Evolutionary conservation across 1,140 invertebrate genomes (phyloP), one percentile per base, ranked within the genome.

Genomic region (Diachasmimorpha longicaudata): DNA sequence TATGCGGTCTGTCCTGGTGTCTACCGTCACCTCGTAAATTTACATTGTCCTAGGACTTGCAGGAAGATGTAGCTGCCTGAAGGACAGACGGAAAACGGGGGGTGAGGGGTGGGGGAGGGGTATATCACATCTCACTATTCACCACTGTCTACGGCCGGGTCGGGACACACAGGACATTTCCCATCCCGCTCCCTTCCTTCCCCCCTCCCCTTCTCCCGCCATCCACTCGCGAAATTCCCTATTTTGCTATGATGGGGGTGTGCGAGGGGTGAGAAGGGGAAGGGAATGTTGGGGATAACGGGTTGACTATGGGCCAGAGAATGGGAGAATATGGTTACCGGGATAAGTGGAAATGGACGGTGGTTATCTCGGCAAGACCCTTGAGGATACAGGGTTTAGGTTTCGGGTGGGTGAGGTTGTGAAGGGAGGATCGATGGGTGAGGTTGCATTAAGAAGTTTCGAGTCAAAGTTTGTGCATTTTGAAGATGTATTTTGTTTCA

Each of bases 11-110:
- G 77, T 78, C 73, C 63, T 46, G 44, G 69, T 70, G 73, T 78
- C 77, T 78, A 72, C 68, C 70, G 73, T 66, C 77, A 78, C 77
- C 77, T 78, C 77, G 77, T 78, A 78, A 78, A 78, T 78, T 78
- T 75, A 78, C 73, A 78, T 75, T 78, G 77, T 78, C 73, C 63
- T 75, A 46, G 46, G 44, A 31, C 11, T 13, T 11, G 13, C 52
- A 58, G 52, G 52, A 58, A 58, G 52, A 58, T 58, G 52, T 58
- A 58, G 52, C 52, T 58, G 52, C 44, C 44, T 46, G 44, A 46
- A n/a, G 19, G 52, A 31, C 31, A 6, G 52, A 6, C 52, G 52
- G 52, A 58, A n/a, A 21, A 10, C 0, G 52, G n/a, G n/a, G 10
- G 52, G 19, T 5, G 10, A 16, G 19, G 19, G 2, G 52, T 4